Evolutionary conservation across 2,113 vertebrate species (phyloP).

Genomic region (Delphinus delphis): DNA sequence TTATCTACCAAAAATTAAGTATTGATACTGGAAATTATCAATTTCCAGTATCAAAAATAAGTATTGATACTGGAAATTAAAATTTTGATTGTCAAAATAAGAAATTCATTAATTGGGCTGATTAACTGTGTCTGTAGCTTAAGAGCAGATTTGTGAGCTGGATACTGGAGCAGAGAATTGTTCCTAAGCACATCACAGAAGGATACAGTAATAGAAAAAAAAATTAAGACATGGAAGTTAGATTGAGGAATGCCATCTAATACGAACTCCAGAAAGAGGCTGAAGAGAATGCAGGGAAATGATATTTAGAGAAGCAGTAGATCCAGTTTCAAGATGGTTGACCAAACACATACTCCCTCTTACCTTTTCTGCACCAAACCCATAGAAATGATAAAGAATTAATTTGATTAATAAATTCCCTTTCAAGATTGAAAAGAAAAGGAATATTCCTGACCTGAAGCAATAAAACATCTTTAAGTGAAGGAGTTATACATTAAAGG

Average conservation of each 20-base stretch:
- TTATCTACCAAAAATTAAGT: neutral
- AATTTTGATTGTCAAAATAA: constrained; percentile 2
- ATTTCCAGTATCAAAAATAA: no score
- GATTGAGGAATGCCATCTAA: neutral
- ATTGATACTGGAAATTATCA: no score
- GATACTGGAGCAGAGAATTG: neutral
- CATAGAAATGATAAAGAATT: neutral
- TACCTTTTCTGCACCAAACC: neutral
- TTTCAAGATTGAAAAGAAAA: neutral
- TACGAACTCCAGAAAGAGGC: neutral
- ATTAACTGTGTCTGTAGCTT: neutral
- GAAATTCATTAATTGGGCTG: neutral
- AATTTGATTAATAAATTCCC: neutral
- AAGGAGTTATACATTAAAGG: neutral
- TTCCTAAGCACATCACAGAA: neutral
- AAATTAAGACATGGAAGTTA: neutral
- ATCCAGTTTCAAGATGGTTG: neutral
- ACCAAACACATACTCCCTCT: neutral
- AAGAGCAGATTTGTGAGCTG: neutral
- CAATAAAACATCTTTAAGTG: neutral
- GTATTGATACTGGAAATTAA: neutral
- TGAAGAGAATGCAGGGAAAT: neutral
- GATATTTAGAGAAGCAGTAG: neutral
- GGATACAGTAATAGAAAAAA: neutral
- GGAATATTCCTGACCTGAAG: neutral